Evolutionary conservation across 1,140 invertebrate species (phyloP), one percentile per base, ranked within the genome.

Genomic region (Leucophenga varia): DNA sequence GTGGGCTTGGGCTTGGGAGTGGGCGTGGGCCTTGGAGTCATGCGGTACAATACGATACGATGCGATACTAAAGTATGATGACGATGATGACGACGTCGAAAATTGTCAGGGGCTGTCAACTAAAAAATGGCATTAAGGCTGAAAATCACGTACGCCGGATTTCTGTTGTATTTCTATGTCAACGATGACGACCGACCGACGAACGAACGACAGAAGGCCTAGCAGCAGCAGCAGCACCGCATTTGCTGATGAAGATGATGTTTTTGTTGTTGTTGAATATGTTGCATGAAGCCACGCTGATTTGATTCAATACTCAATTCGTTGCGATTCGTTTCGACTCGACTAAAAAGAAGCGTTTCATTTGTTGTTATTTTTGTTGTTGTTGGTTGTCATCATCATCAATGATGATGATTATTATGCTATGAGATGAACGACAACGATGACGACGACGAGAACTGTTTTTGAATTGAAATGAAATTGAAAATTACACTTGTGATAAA

Each of bases 141-240:
- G 61, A 59, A 64, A 64, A 64, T 64, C 61, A 64, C 61, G 61
- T 64, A 64, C 61, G 57, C 61, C 61, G 61, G 61, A 64, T 64
- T 64, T 59, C 57, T 49, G 32, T 43, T 56, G 53, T 55, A 48
- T 52, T 53, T 49, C 46, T 49, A 53, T 55, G 50, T 55, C 50
- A 55, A 45, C 49, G 53, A 55, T 43, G 48, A 17, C 40, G 19
- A 38, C n/a, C n/a, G n/a, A n/a, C n/a, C n/a, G n/a, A n/a, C n/a
- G n/a, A n/a, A n/a, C n/a, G n/a, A n/a, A n/a, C n/a, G n/a, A n/a
- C n/a, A n/a, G n/a, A n/a, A n/a, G n/a, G n/a, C n/a, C n/a, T n/a
- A n/a, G n/a, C n/a, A n/a, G n/a, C n/a, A n/a, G n/a, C n/a, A n/a
- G n/a, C n/a, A n/a, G n/a, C n/a, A n/a, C n/a, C n/a, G n/a, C n/a